phyloP scores from a whole-genome alignment of 1,140 invertebrate genomes.

The Prorops nasuta region DNA sequence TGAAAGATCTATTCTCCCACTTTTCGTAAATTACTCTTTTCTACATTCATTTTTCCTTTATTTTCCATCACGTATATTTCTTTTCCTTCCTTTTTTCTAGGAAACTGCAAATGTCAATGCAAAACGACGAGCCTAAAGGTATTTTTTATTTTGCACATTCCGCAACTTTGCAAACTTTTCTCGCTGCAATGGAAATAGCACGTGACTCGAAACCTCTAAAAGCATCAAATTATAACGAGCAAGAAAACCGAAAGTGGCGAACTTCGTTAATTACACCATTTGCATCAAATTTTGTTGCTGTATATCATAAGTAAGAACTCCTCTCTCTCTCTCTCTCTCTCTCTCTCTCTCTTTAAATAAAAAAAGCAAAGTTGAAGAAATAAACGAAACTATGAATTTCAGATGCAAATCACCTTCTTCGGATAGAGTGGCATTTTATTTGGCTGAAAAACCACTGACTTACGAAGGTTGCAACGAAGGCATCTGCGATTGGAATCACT shows the following conservation, averaged over 20 bases:
- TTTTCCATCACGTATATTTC: too few species aligned
- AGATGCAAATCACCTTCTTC: conserved; percentile 44
- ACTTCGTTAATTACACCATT: conserved; percentile 74
- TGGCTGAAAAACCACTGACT: conserved; percentile 47
- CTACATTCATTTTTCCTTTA: too few species aligned
- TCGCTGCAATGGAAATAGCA: conserved; percentile 67
- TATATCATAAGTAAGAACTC: conserved; percentile 68
- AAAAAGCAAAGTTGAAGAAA: conserved; percentile 22
- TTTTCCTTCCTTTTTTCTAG: conserved; percentile 20
- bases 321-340: not conserved
- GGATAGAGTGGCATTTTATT: conserved; percentile 56
- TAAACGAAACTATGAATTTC: conserved; percentile 40
- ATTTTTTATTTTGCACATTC: conserved; percentile 76
- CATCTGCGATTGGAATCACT: conserved; percentile 54
- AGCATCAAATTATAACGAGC: conserved; percentile 66
- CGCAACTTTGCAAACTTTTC: conserved; percentile 61
- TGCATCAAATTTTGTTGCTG: conserved; percentile 73
- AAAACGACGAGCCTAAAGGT: conserved; percentile 56
- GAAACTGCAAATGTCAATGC: conserved; percentile 30
- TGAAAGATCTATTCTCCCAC: conserved; percentile 73
- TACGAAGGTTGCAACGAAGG: conserved; percentile 56
- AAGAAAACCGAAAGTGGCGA: conserved; percentile 65
- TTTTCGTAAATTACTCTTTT: too few species aligned
- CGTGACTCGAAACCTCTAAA: conserved; percentile 65
- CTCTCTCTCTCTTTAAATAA: too few species aligned